Evolutionary conservation across 92 coral and sea anemone genomes (phyloP).

Genomic region (Micromussa lordhowensis): DNA sequence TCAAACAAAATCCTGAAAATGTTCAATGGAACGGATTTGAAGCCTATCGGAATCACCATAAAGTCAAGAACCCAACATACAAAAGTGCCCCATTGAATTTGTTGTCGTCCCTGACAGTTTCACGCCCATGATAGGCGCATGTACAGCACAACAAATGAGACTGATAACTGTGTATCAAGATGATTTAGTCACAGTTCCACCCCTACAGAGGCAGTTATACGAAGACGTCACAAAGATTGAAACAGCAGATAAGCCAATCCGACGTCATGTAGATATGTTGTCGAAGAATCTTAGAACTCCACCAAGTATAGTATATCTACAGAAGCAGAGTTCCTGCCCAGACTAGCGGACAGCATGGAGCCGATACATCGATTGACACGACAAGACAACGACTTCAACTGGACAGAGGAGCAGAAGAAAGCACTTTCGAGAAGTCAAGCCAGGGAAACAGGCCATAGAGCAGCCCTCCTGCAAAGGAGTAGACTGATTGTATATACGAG

Average conservation of each 20-base stretch:
- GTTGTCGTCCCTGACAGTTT: constrained; percentile 24
- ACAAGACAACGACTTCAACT: not conserved
- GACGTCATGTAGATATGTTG: too few species aligned
- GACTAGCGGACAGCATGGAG: not conserved
- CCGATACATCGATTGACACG: not conserved
- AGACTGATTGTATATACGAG: constrained; percentile 20
- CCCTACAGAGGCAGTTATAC: constrained; percentile 10
- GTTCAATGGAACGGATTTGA: constrained; percentile 67
- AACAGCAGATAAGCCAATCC: too few species aligned
- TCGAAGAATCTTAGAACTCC: not conserved
- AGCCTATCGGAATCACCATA: too few species aligned
- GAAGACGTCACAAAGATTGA: too few species aligned
- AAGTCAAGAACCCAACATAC: constrained; percentile 24
- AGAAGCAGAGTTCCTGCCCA: constrained; percentile 24
- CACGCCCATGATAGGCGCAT: constrained; percentile 66
- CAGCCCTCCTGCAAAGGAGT: too few species aligned
- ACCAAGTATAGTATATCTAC: constrained; percentile 58
- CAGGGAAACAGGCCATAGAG: too few species aligned
- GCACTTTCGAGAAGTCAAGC: constrained; percentile 1
- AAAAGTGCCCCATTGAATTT: constrained; percentile 59
- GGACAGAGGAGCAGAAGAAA: constrained; percentile 4
- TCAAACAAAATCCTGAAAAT: constrained; percentile 48
- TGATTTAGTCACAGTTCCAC: constrained; percentile 40
- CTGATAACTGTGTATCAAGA: not conserved
- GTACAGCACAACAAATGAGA: constrained; percentile 71